A percentile compares a stretch with the other conserved stretches of the same genome.
phyloP scores from a whole-genome alignment of 2,797 vertebrate genomes.

The Ctenochaetus hawaiiensis region DNA sequence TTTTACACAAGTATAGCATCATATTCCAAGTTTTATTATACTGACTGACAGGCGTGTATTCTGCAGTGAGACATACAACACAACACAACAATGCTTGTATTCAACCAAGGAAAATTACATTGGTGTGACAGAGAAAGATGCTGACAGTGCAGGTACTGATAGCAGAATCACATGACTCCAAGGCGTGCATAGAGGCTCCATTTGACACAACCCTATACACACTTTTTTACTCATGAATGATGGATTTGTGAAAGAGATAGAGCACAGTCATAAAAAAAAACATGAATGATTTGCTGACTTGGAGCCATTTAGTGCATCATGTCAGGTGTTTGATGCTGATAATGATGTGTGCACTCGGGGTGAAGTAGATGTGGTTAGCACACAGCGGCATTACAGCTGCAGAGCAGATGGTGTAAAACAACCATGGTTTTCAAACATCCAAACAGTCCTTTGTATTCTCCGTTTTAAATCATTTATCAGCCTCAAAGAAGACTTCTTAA shows the following conservation, averaged over 20 bases:
- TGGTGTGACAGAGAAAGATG: conserved; percentile 54
- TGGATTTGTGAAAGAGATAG: conserved; percentile 23
- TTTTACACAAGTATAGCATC: conserved; percentile 49
- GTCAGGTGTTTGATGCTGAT: conserved; percentile 66
- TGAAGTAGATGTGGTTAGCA: not conserved
- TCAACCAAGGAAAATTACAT: conserved; percentile 61
- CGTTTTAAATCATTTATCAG: not conserved
- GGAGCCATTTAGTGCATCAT: conserved; percentile 38
- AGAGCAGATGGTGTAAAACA: conserved; percentile 9
- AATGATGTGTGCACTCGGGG: conserved; percentile 43
- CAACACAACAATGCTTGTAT: conserved; percentile 61
- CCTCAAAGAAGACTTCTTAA: no score
- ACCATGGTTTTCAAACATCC: not conserved
- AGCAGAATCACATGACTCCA: conserved; percentile 45
- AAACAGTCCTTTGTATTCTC: not conserved
- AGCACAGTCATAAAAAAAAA: not conserved
- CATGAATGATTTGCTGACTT: conserved; percentile 46
- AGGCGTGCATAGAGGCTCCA: conserved; percentile 23
- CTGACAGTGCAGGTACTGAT: conserved; percentile 70
- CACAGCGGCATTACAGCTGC: not conserved
- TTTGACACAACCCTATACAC: conserved; percentile 43
- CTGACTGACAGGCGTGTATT: conserved; percentile 59
- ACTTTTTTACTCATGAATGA: conserved; percentile 34
- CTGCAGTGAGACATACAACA: conserved; percentile 45
- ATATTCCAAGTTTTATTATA: conserved; percentile 47